These are phyloP conservation scores for Columbina picui DNA, from an alignment of 2,113 vertebrate genomes.

Conservation along the genomic window DNA sequence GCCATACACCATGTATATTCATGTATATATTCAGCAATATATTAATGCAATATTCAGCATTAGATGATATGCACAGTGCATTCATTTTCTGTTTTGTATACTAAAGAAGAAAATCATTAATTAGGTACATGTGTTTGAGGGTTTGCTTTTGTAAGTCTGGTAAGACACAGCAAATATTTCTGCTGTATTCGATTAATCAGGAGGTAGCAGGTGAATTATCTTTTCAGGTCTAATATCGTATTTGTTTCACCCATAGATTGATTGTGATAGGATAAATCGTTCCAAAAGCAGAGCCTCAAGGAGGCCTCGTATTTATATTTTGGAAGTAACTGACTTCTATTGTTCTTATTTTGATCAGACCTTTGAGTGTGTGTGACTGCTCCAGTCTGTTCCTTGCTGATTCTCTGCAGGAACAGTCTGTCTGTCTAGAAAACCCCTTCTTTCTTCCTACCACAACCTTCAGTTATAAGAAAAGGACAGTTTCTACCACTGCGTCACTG, in stretches of 20 bases:
- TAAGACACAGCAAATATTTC: not conserved
- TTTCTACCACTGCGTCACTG: constrained; percentile 73
- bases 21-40: not conserved
- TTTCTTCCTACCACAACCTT: constrained; percentile 35
- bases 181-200: not conserved
- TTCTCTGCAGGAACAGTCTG: not conserved
- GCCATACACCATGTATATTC: not conserved
- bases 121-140: not conserved
- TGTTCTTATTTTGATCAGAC: not conserved
- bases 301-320: not conserved
- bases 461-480: constrained; percentile 69
- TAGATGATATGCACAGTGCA: not conserved
- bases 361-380: not conserved
- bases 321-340: not conserved
- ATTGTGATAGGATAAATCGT: not conserved
- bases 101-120: not conserved
- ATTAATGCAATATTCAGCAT: not conserved
- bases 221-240: not conserved
- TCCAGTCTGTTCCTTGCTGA: not conserved
- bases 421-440: constrained; percentile 37
- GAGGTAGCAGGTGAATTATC: not conserved
- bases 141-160: constrained; percentile 2
- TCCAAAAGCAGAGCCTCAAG: not conserved
- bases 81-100: not conserved
- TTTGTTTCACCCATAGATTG: not conserved